phyloP scores from a whole-genome alignment of 2,888 invertebrate species.

The Limnephilus lunatus region DNA sequence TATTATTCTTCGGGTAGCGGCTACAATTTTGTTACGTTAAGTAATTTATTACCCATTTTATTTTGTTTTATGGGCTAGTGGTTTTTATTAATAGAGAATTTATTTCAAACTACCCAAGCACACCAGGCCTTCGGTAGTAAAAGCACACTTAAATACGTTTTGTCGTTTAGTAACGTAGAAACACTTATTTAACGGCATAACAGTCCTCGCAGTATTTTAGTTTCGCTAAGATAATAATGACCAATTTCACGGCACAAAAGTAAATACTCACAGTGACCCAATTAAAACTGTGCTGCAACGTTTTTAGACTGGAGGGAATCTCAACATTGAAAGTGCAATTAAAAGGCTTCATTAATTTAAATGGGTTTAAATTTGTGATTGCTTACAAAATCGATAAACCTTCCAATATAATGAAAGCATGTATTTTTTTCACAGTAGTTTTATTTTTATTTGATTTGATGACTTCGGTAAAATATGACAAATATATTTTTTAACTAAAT shows the following conservation, averaged over 20 bases:
- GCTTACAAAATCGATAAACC: not conserved
- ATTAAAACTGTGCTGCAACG: not conserved
- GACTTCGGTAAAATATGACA: too few relatives aligned
- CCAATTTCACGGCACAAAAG: not conserved
- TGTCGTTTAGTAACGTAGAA: not conserved
- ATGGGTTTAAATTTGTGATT: not conserved
- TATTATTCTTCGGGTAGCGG: conserved; percentile 18
- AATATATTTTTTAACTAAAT: too few relatives aligned
- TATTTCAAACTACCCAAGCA: conserved; percentile 10
- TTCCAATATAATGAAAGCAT: not conserved
- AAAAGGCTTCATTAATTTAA: not conserved
- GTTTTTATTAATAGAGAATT: conserved; percentile 21
- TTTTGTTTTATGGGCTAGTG: conserved; percentile 38
- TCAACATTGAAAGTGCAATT: not conserved
- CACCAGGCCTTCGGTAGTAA: not conserved
- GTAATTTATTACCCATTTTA: conserved; percentile 42
- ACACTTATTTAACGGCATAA: not conserved
- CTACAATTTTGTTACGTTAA: conserved; percentile 41
- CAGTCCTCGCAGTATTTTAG: not conserved
- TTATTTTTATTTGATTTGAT: not conserved
- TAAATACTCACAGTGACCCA: conserved; percentile 2
- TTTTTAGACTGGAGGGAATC: not conserved
- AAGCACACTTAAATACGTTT: not conserved
- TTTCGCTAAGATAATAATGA: not conserved
- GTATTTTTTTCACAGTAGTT: not conserved